A percentile compares a stretch with the other conserved stretches of the same genome.
Conservation (phyloP, 2,113 vertebrate genomes). For the Albula goreensis region DNA sequence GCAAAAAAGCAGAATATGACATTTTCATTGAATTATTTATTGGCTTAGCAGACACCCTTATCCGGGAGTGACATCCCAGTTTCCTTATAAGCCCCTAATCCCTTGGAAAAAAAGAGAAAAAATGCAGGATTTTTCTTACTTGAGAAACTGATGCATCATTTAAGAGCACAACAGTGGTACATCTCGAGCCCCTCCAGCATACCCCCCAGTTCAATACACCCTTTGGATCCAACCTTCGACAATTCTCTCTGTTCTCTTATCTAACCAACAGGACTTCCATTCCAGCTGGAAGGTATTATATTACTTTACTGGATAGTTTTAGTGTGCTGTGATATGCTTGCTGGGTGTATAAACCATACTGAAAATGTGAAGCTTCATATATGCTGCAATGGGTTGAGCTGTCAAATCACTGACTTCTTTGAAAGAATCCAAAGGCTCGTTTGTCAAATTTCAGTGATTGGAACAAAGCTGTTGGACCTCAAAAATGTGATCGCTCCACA, state of each 20-base stretch:
- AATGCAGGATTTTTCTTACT: neutral
- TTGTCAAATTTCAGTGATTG: no score
- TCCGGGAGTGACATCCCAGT: neutral
- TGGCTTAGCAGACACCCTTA: neutral
- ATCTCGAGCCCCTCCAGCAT: neutral
- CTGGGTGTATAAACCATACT: neutral
- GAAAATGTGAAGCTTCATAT: neutral
- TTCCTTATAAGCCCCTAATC: neutral
- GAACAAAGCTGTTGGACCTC: no score
- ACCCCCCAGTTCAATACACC: no score
- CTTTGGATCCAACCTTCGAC: neutral
- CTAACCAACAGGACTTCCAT: neutral
- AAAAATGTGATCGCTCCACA: no score
- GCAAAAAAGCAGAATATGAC: slow-evolving; percentile 5
- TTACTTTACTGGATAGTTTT: neutral
- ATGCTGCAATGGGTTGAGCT: neutral
- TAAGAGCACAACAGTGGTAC: neutral
- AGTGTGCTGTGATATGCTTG: neutral
- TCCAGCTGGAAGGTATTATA: neutral
- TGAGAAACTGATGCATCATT: slow-evolving; percentile 1
- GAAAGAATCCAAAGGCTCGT: neutral
- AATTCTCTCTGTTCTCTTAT: neutral
- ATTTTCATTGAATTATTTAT: slow-evolving; percentile 8
- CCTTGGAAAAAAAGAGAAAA: neutral
- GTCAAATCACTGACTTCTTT: neutral